These are phyloP conservation scores for Agrochola litura DNA, from an alignment of 2,888 invertebrate species.

Conservation along the genomic window DNA sequence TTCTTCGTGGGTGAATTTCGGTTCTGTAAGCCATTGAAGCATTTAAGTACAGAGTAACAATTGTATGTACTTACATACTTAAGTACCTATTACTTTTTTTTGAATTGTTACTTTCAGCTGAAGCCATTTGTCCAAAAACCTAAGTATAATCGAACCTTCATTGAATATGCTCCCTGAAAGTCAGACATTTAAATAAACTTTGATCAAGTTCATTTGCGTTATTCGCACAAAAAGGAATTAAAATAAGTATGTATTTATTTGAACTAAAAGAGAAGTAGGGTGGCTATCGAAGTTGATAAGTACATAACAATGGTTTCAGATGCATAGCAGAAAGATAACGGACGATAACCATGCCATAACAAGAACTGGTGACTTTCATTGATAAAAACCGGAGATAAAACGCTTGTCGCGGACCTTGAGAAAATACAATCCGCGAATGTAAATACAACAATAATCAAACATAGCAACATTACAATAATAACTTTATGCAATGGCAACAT, in stretches of 20 bases:
- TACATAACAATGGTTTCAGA: conserved; percentile 40
- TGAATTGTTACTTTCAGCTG: conserved; percentile 1
- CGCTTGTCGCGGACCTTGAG: too few species aligned
- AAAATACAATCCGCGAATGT: too few species aligned
- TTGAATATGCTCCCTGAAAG: background rate
- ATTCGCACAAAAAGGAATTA: background rate
- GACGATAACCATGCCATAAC: conserved; percentile 47
- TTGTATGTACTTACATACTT: background rate
- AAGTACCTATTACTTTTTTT: conserved; percentile 18
- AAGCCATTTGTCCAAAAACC: background rate
- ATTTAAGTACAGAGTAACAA: conserved; percentile 15
- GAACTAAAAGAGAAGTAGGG: conserved; percentile 1
- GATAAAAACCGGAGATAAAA: conserved; percentile 61
- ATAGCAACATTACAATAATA: too few species aligned
- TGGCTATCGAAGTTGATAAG: conserved; percentile 19
- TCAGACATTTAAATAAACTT: background rate
- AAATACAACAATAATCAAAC: too few species aligned
- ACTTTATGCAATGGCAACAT: too few species aligned
- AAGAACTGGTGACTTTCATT: conserved; percentile 56
- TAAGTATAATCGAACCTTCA: background rate
- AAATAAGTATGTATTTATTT: background rate
- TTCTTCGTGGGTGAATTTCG: conserved; percentile 4
- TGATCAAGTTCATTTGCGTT: background rate
- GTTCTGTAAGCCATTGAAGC: conserved; percentile 16
- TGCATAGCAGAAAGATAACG: conserved; percentile 62